These are phyloP conservation scores for Pseudanteris insignis DNA, from an alignment of 2,888 invertebrate species.

Conservation along the genomic window DNA sequence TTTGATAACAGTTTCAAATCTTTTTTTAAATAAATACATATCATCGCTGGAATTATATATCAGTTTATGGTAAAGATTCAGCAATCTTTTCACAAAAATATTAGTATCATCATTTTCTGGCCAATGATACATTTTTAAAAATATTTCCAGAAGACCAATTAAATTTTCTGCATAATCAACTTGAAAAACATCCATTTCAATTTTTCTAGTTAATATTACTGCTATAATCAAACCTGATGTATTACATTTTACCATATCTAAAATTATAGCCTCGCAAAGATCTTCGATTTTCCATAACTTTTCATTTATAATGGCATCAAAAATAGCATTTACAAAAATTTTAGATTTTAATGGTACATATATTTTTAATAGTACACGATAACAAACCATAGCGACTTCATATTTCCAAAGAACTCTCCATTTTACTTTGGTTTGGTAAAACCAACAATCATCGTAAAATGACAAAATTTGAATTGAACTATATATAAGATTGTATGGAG, in stretches of 20 bases:
- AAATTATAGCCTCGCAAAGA: slow-evolving; percentile 61
- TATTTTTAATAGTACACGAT: slow-evolving; percentile 48
- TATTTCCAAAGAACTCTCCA: slow-evolving; percentile 52
- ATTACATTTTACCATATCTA: slow-evolving; percentile 52
- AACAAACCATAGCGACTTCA: slow-evolving; percentile 50
- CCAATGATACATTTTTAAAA: slow-evolving; percentile 68
- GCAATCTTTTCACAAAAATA: slow-evolving; percentile 65
- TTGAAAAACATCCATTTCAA: slow-evolving; percentile 53
- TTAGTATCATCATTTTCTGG: slow-evolving; percentile 65
- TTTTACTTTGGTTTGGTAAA: slow-evolving; percentile 21
- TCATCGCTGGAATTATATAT: slow-evolving; percentile 53
- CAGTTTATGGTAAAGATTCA: slow-evolving; percentile 68
- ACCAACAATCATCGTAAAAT: slow-evolving; percentile 46
- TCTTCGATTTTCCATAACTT: slow-evolving; percentile 66
- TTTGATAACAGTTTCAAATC: not conserved
- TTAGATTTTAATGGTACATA: slow-evolving; percentile 56
- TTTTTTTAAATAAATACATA: slow-evolving; percentile 4
- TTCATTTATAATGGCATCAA: slow-evolving; percentile 62
- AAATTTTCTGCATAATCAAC: slow-evolving; percentile 66
- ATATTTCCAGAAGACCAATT: slow-evolving; percentile 68
- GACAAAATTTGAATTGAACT: slow-evolving; percentile 52
- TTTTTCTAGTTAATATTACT: slow-evolving; percentile 50
- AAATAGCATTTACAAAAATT: slow-evolving; percentile 59
- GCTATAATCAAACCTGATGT: slow-evolving; percentile 46
- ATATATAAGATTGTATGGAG: slow-evolving; percentile 46